Base-by-base conservation (phyloP, 2,113 vertebrate genomes). In the Ceratotherium simum region DNA sequence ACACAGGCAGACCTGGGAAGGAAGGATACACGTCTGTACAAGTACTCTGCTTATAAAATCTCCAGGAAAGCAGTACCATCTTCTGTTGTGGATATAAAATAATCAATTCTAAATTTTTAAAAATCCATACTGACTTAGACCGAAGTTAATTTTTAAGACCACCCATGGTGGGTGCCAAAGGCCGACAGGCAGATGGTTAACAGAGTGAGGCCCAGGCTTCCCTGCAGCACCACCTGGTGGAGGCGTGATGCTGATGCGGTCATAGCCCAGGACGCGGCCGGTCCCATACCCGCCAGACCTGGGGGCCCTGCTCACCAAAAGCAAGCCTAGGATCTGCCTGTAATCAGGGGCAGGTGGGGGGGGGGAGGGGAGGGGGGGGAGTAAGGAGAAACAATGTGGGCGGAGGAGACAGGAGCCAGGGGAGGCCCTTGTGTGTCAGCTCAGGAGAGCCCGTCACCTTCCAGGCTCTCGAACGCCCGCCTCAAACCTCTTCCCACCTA, bases 201-300 rank as follows among this genome's bases (percentile, higher is more conserved):
- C 42, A 18, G 8, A 65, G 39, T 25, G 2, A 36, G 27, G 27
- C 4, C 39, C n/a, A 23, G 25, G 72, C 67, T 84, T 92, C 94
- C 97, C 84, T 78, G 54, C 12, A 65, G 95, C 13, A 33, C 97
- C 97, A 97, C 80, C 97, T 98, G 39, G 94, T 94, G 98, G 95
- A 17, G 0, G 23, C 56, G 73, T 14, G 48, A 6, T 1, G n/a
- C 13, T 23, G 8, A 33, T 3, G 20, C 5, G 16, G 12, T 54
- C 60, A 69, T 33, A 36, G 58, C 2, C 11, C 33, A 56, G 39
- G 42, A 64, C 31, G 33, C 11, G 9, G 14, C 39, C 5, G 17
- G 46, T 17, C 31, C 78, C 27, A 64, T 33, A 48, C 2, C 3
- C 5, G 78, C 17, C 76, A 25, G 39, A 36, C 17, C 16, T 16